Conservation (phyloP, 2,113 vertebrate species). For the Datnioides undecimradiatus region DNA sequence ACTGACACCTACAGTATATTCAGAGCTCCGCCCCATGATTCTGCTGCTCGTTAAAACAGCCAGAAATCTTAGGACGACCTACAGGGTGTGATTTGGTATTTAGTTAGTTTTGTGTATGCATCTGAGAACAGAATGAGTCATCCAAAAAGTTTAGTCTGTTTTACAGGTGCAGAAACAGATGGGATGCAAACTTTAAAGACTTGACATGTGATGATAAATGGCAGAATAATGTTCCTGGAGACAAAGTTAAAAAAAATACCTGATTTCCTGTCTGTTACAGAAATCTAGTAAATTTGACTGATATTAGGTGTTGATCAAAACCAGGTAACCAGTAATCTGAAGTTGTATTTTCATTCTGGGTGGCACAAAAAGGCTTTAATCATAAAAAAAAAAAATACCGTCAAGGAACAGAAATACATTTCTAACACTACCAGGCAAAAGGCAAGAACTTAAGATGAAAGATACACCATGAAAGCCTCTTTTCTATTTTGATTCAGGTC, state of each 20-base stretch:
- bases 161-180: slow-evolving; percentile 22
- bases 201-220: slow-evolving; percentile 25
- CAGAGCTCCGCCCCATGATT: slow-evolving; percentile 8
- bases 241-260: slow-evolving; percentile 1
- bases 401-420: slow-evolving; percentile 19
- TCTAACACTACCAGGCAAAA: slow-evolving; percentile 19
- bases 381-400: neutral
- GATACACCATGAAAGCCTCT: slow-evolving; percentile 56
- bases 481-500: slow-evolving; percentile 77
- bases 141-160: slow-evolving; percentile 1
- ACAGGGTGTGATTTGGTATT: neutral
- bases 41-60: slow-evolving; percentile 22
- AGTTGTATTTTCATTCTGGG: slow-evolving; percentile 3
- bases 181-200: slow-evolving; percentile 6
- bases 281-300: neutral
- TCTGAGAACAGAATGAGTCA: slow-evolving; percentile 8
- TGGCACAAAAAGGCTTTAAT: slow-evolving; percentile 30
- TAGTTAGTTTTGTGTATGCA: neutral
- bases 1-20: slow-evolving; percentile 40
- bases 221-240: neutral
- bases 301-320: slow-evolving; percentile 18
- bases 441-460: slow-evolving; percentile 53
- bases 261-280: neutral
- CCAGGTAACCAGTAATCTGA: neutral
- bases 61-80: neutral